These are phyloP conservation scores for Drosophila diplacantha DNA, from an alignment of 2,888 invertebrate species.

Conservation along the genomic window DNA sequence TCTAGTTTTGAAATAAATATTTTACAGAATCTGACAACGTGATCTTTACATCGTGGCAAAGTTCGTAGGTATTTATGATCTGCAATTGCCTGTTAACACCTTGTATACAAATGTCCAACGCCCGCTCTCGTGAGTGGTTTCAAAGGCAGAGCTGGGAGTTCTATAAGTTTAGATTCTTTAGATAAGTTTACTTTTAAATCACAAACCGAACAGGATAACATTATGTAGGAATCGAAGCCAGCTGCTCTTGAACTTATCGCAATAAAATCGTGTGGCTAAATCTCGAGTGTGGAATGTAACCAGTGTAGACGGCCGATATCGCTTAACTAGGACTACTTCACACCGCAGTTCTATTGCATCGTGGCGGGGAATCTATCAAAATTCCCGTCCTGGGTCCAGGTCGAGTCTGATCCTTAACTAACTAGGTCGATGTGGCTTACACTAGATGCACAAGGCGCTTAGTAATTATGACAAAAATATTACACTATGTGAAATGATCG, in stretches of 20 bases:
- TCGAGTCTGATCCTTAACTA: slow-evolving; percentile 24
- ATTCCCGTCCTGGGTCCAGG: slow-evolving; percentile 27
- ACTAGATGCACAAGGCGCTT: slow-evolving; percentile 46
- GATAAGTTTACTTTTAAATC: slow-evolving; percentile 25
- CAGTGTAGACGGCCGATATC: slow-evolving; percentile 25
- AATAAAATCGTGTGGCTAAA: slow-evolving; percentile 18
- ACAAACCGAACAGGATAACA: slow-evolving; percentile 20
- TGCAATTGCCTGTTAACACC: slow-evolving; percentile 1
- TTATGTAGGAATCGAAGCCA: slow-evolving; percentile 31
- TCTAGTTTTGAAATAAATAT: background rate
- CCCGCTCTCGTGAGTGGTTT: slow-evolving; percentile 2
- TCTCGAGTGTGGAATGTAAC: slow-evolving; percentile 29
- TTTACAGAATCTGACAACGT: slow-evolving; percentile 8
- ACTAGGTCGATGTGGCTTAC: slow-evolving; percentile 19
- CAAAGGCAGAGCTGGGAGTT: slow-evolving; percentile 22
- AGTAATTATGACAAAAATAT: slow-evolving; percentile 62
- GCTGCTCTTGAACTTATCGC: slow-evolving; percentile 21
- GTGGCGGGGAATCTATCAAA: slow-evolving; percentile 40
- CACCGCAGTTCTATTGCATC: slow-evolving; percentile 40
- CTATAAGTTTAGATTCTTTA: background rate
- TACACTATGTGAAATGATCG: slow-evolving; percentile 52
- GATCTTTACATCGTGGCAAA: slow-evolving; percentile 4
- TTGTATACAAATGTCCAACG: slow-evolving; percentile 13
- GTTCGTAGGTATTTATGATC: background rate
- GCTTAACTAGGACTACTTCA: slow-evolving; percentile 36